Base-by-base conservation (phyloP, 1,140 invertebrate genomes). In the Drosophila asahinai region DNA sequence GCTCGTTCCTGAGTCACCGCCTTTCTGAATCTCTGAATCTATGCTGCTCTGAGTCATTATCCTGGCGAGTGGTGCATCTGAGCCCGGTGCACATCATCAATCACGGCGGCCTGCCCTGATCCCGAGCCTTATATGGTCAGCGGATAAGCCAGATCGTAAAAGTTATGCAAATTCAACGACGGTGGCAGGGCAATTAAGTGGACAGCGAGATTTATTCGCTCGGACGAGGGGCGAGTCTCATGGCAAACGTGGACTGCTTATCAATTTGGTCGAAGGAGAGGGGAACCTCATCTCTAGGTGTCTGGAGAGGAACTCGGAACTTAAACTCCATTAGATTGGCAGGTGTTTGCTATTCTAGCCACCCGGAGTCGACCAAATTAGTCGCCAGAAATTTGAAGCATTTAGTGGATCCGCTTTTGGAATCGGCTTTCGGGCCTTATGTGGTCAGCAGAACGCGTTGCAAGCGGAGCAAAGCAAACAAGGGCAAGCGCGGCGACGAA, bases 181-280 rank as follows among this genome's bases (percentile, higher is more conserved):
- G 40, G 33, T 17, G 22, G n/a, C 40, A 15, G 15, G 22, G 55
- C 51, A 61, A 47, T 77, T 57, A 75, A 64, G 17, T 58, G 67
- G 9, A 61, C 42, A 68, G 43, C 47, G 66, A 57, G 12, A 67
- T 52, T 71, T 55, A 80, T 66, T 76, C 63, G 57, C n/a, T 19
- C 5, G 17, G n/a, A 11, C 2, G 25, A 17, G 51, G 57, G 61
- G 17, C 25, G 25, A 66, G 17, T 38, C 33, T 38, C 25, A 40
- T 2, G 30, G 42, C 33, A 57, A 63, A 90, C 86, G 86, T 90
- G 81, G 51, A 78, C 72, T 55, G 81, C 57, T 61, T 90, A 82
- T 70, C 76, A 83, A 90, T 75, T 58, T 59, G 61, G 68, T 43
- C 12, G 17, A 33, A 15, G 19, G 1, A 22, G 14, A 11, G 9